Base-by-base conservation (phyloP, 2,888 invertebrate species). In the Belgica antarctica region DNA sequence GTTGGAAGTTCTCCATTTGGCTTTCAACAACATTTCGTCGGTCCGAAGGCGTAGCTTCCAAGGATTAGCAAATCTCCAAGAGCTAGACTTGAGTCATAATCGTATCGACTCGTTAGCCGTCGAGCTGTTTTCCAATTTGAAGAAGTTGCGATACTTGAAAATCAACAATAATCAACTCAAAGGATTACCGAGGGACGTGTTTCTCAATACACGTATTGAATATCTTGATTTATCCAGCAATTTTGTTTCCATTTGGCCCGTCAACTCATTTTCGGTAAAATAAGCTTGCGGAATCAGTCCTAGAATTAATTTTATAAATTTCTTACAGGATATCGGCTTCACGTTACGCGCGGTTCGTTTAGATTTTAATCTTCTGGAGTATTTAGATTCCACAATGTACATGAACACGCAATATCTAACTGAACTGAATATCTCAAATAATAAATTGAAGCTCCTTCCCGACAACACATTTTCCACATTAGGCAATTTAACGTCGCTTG, bases 391-490 rank as follows among this genome's bases (percentile, higher is more conserved):
- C 74, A 92, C 90, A 72, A 91, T 92, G 81, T 93, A 94, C 76
- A 87, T 91, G 47, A 88, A 89, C 75, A 90, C 89, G 28, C 89
- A 92, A 68, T 89, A 89, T 77, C 81, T 94, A 57, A 85, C 89
- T 71, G 86, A 86, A 74, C 82, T 94, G 71, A 89, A 91, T 80
- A 80, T 94, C 76, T 89, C 89, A 59, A 84, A 85, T 76, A 94
- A 94, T 80, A 87, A 89, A 75, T 83, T 94, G 72, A 90, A 90
- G 17, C 90, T 93, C 72, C 80, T 94, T 73, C 92, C 93, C 1
- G 94, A 94, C 80, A 93, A 92, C 78, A 92, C 92, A 19, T 94
- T 94, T 78, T 89, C 89, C 24, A 89, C 90, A 76, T 83, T 94
- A 70, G 87, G 88, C 57, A 87, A 88, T 73, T 81, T 93, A 72